phyloP scores from a whole-genome alignment of 2,888 invertebrate species.

The Lycaena phlaeas region DNA sequence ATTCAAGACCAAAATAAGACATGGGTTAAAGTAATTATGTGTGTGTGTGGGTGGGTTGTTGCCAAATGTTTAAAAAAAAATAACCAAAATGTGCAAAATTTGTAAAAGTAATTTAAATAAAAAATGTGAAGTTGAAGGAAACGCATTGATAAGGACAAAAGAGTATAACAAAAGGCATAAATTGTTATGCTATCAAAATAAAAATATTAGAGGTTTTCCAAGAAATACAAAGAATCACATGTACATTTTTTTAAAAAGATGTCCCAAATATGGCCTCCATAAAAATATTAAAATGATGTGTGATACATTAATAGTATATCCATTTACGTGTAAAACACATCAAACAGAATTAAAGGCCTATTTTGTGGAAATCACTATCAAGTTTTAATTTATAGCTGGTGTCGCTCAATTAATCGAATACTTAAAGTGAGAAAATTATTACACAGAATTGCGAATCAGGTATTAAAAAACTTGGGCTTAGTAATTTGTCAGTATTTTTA shows the following conservation, averaged over 20 bases:
- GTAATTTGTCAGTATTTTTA: too few species aligned
- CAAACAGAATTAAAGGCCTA: constrained; percentile 5
- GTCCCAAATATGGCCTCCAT: background rate
- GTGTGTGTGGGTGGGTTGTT: constrained; percentile 13
- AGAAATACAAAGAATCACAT: background rate
- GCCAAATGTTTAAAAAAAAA: constrained; percentile 6
- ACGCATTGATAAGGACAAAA: background rate
- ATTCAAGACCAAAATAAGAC: too few species aligned
- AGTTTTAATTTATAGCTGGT: constrained; percentile 18
- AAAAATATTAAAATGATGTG: background rate
- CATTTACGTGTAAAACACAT: constrained; percentile 7
- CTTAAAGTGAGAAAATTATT: too few species aligned
- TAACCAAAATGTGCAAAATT: too few species aligned
- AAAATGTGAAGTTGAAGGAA: too few species aligned
- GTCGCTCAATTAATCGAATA: constrained; percentile 15
- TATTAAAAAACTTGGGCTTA: too few species aligned
- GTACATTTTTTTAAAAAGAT: constrained; percentile 1
- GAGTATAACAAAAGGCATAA: constrained; percentile 6
- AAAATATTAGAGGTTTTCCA: too few species aligned
- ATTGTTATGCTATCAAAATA: constrained; percentile 9
- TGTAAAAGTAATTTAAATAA: too few species aligned
- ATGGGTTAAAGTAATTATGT: constrained; percentile 11
- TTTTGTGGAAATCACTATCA: constrained; percentile 10
- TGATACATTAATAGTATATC: constrained; percentile 1
- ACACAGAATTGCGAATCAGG: too few species aligned